These are phyloP conservation scores for Aramus guarauna DNA, from an alignment of 2,113 vertebrate species.

Conservation along the genomic window DNA sequence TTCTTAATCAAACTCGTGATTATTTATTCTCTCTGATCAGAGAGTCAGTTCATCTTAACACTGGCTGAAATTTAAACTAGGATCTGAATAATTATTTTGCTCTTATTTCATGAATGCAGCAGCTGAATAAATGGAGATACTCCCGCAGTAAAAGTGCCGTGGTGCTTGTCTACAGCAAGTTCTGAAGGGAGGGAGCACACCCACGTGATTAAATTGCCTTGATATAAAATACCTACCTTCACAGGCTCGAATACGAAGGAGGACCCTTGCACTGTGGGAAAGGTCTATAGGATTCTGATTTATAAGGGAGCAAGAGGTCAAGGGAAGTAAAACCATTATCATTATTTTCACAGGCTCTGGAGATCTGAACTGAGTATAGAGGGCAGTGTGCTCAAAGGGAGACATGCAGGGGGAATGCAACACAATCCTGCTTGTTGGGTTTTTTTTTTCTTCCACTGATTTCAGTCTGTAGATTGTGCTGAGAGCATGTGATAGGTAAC, in stretches of 20 bases:
- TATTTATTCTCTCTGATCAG: neutral
- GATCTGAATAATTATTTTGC: neutral
- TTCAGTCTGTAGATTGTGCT: neutral
- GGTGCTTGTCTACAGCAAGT: neutral
- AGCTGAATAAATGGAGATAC: neutral
- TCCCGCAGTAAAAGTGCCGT: fast-evolving
- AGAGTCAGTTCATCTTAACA: neutral
- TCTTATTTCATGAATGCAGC: neutral
- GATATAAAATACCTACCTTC: conserved; percentile 17
- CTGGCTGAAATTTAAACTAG: neutral
- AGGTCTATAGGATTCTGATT: conserved; percentile 67
- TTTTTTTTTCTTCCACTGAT: neutral
- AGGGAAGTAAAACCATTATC: conserved; percentile 64
- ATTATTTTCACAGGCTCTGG: conserved; percentile 60
- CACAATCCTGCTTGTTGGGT: neutral
- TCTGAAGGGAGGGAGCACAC: neutral
- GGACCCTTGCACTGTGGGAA: conserved; percentile 1
- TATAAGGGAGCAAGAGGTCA: conserved; percentile 61
- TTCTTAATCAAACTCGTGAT: neutral
- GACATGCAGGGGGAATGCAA: neutral
- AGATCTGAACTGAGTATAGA: conserved; percentile 52
- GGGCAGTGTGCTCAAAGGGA: conserved; percentile 58
- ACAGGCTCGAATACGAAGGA: neutral
- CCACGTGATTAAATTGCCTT: neutral
- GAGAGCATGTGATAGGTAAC: neutral